These are phyloP conservation scores for Botia almorhae DNA, from an alignment of 2,797 vertebrate species.

Conservation along the genomic window DNA sequence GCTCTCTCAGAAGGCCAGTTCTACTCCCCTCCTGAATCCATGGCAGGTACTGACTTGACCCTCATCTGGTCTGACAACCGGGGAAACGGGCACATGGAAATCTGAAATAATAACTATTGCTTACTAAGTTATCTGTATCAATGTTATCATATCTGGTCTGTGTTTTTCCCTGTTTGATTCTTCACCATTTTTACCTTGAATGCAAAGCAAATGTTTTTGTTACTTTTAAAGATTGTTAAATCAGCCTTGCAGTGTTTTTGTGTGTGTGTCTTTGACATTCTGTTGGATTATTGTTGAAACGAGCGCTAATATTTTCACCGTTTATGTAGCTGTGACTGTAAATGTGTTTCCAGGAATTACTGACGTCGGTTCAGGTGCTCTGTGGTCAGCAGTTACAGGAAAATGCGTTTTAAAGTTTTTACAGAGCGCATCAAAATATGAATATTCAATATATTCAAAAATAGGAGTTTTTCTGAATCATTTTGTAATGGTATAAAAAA, in stretches of 20 bases:
- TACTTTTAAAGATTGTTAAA: background rate
- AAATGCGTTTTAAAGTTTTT: constrained; percentile 15
- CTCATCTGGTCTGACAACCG: background rate
- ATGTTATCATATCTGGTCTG: too few relatives aligned
- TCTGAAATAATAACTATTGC: background rate
- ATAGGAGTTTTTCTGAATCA: background rate
- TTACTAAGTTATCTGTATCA: too few relatives aligned
- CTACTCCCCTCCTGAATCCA: constrained; percentile 96
- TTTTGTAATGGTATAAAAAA: background rate
- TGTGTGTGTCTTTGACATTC: background rate
- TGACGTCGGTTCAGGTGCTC: constrained; percentile 34
- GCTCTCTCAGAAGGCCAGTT: constrained; percentile 93
- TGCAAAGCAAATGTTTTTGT: too few relatives aligned
- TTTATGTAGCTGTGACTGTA: background rate
- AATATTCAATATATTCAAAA: background rate
- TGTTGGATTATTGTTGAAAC: constrained; percentile 27
- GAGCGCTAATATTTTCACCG: background rate
- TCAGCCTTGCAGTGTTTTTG: background rate
- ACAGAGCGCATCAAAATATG: background rate
- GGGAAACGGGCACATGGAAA: background rate
- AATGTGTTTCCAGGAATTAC: constrained; percentile 38
- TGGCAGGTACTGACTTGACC: constrained; percentile 82
- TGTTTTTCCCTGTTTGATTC: too few relatives aligned
- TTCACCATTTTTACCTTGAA: too few relatives aligned
- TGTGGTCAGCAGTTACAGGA: constrained; percentile 7